Conservation (phyloP, 2,113 vertebrate species). For the Dascyllus trimaculatus region DNA sequence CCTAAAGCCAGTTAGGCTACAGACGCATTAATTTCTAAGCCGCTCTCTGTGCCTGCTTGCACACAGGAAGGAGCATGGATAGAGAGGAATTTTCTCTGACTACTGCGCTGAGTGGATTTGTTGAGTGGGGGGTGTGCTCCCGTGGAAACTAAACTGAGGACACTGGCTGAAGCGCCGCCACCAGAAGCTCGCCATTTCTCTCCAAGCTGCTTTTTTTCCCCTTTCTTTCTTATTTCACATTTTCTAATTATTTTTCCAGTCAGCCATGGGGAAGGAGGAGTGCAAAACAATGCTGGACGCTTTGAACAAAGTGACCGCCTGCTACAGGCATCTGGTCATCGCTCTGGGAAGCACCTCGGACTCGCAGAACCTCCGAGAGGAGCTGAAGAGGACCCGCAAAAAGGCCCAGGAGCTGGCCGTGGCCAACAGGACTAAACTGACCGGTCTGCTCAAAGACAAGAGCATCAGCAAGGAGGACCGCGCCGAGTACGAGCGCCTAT, state of each 20-base stretch:
- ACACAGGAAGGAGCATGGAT: conserved; percentile 79
- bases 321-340: conserved; percentile 94
- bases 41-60: conserved; percentile 57
- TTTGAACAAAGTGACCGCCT: conserved; percentile 94
- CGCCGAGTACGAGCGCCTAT: conserved; percentile 94
- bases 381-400: conserved; percentile 92
- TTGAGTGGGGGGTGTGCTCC: conserved; percentile 56
- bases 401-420: conserved; percentile 95
- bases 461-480: conserved; percentile 90
- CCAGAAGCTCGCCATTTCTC: conserved; percentile 44
- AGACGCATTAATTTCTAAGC: conserved; percentile 81
- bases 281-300: conserved; percentile 96
- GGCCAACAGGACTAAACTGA: conserved; percentile 90
- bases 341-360: conserved; percentile 95
- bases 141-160: conserved; percentile 73
- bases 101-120: conserved; percentile 75
- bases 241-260: not conserved
- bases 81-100: conserved; percentile 78
- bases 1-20: conserved; percentile 77
- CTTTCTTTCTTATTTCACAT: conserved; percentile 1
- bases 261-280: conserved; percentile 92
- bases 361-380: conserved; percentile 94
- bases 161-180: conserved; percentile 9
- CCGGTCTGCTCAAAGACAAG: conserved; percentile 90
- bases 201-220: conserved; percentile 11